These are phyloP conservation scores for Papilio polytes DNA, from an alignment of 1,140 invertebrate genomes.

Conservation along the genomic window DNA sequence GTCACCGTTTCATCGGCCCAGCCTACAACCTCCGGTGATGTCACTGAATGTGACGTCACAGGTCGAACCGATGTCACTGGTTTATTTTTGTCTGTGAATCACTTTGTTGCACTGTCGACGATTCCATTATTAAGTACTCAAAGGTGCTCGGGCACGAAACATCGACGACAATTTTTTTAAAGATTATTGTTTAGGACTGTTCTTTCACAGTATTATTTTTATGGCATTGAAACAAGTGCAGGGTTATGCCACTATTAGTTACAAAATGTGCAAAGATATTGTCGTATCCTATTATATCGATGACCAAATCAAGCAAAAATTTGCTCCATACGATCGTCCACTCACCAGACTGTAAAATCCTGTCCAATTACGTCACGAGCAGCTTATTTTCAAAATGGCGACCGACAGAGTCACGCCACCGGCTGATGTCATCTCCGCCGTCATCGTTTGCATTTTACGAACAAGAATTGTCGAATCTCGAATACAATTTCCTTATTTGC, in stretches of 20 bases:
- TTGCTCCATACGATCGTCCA: background rate
- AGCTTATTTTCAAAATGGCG: constrained; percentile 40
- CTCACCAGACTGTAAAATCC: constrained; percentile 26
- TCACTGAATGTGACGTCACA: constrained; percentile 50
- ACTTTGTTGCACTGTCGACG: background rate
- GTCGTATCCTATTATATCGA: background rate
- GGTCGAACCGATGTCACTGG: constrained; percentile 41
- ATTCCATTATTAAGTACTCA: background rate
- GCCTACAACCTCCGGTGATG: constrained; percentile 44
- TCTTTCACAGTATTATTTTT: background rate
- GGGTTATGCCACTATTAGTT: background rate
- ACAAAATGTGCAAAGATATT: background rate
- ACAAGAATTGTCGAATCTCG: constrained; percentile 22
- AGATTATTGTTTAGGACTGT: background rate
- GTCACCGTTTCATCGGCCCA: constrained; percentile 27
- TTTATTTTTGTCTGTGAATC: constrained; percentile 41
- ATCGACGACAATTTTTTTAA: too few relatives aligned
- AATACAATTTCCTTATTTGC: constrained; percentile 27
- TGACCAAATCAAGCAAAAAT: background rate
- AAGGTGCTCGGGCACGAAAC: too few relatives aligned
- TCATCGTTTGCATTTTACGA: constrained; percentile 46
- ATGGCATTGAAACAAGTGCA: background rate
- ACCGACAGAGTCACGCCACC: constrained; percentile 31
- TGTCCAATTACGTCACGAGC: constrained; percentile 35
- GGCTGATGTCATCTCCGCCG: constrained; percentile 43